Evolutionary conservation across 2,888 invertebrate genomes (phyloP), one percentile per base, ranked within the genome.

Genomic region (Craniophora ligustri): DNA sequence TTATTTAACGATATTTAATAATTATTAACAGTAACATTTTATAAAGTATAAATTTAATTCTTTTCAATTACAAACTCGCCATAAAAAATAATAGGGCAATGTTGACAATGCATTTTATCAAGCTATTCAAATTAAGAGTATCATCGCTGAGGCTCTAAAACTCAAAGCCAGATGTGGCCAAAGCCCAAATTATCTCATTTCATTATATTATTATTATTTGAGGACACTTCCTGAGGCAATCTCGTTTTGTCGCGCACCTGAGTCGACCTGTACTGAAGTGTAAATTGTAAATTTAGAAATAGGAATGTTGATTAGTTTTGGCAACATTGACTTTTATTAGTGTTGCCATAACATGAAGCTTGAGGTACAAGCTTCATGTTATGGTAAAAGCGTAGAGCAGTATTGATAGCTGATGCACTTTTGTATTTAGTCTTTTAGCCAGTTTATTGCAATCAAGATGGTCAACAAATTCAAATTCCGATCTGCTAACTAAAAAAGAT

Each of bases 171-270:
- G 81, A 77, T 79, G 80, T 6, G 78, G 21, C 70, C 75, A 60
- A 68, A 72, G 44, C 58, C 71, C 18, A 66, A 76, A 73, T 75
- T 51, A 75, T 68, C 61, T 72, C 66, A 62, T 74, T 79, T 79
- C 60, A 71, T 81, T 80, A 76, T 75, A 72, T 68, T 64, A 64
- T 64, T 69, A 56, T 67, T 63, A 56, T 67, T 66, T 50, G 67
- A 75, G 68, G 78, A 76, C 77, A 70, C 61, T 78, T 75, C 49
- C 53, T 48, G 53, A 56, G 53, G 64, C 74, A 67, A 81, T 79
- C 67, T 62, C 34, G 51, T 35, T 15, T 13, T 23, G 18, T 5
- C 4, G 26, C 10, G 45, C 72, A 72, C 72, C 72, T 72, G 72
- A 44, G 75, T 31, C 5, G 28, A 32, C 19, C 34, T 19, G 30